Conservation (phyloP, 2,797 vertebrate species). For the Lepilemur ruficaudatus region DNA sequence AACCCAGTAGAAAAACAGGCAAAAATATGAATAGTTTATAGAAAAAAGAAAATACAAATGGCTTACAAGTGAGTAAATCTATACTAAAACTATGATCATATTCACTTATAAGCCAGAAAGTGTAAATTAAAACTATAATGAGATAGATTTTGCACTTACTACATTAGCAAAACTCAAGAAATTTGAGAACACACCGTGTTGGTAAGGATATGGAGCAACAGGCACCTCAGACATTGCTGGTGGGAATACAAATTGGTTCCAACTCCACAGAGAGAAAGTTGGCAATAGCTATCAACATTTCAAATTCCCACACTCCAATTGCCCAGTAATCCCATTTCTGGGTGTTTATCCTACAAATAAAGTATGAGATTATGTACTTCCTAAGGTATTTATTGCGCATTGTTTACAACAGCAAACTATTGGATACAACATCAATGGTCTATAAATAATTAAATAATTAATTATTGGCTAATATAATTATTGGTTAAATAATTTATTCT, state of each 20-base stretch:
- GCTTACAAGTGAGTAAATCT: not conserved
- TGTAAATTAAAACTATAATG: not conserved
- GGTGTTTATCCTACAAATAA: not conserved
- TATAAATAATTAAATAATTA: not conserved
- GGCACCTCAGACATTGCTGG: not conserved
- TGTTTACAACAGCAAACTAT: not conserved
- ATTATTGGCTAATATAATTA: not conserved
- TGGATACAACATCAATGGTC: not conserved
- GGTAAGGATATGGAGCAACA: not conserved
- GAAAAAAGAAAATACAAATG: not conserved
- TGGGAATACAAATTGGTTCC: not conserved
- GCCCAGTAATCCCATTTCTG: not conserved
- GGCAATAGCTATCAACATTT: not conserved
- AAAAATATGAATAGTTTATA: not conserved
- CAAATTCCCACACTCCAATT: not conserved
- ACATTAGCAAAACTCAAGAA: not conserved
- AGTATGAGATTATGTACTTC: not conserved
- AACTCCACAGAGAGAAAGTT: not conserved
- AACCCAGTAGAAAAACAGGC: not conserved
- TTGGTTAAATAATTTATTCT: slow-evolving; percentile 26
- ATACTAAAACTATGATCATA: slow-evolving; percentile 9
- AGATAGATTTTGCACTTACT: not conserved
- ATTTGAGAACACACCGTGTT: not conserved
- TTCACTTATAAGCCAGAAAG: not conserved
- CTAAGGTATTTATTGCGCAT: not conserved